These are phyloP conservation scores for Deilephila porcellus DNA, from an alignment of 2,888 invertebrate genomes.

Conservation along the genomic window DNA sequence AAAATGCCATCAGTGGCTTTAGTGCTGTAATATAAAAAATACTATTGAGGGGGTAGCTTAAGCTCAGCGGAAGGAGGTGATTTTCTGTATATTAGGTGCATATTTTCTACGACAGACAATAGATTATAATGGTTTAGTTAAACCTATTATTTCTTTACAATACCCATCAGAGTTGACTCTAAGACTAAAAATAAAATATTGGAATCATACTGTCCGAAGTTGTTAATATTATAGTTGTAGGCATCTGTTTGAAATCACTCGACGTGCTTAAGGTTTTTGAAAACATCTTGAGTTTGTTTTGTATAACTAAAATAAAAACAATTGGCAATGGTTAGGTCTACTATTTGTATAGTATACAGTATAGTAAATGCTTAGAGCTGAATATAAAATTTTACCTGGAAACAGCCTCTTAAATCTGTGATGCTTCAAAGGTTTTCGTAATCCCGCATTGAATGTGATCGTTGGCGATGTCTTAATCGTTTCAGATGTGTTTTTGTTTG, in stretches of 20 bases:
- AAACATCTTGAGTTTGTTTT: conserved; percentile 11
- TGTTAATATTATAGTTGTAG: background rate
- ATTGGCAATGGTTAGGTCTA: too few species aligned
- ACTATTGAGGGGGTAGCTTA: too few species aligned
- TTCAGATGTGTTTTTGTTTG: background rate
- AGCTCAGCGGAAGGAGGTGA: too few species aligned
- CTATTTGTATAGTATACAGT: too few species aligned
- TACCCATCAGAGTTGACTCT: background rate
- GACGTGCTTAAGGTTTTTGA: conserved; percentile 1
- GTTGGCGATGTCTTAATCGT: background rate
- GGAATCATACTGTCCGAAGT: background rate
- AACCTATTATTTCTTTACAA: too few species aligned
- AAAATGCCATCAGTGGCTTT: too few species aligned
- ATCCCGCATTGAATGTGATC: too few species aligned
- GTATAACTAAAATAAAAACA: background rate
- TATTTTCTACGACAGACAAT: too few species aligned
- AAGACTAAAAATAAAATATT: background rate
- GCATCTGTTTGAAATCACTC: background rate
- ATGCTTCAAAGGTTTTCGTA: background rate
- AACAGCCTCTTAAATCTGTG: conserved; percentile 8
- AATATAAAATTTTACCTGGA: conserved; percentile 1
- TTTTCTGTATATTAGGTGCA: too few species aligned
- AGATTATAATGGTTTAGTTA: too few species aligned
- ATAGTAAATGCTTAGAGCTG: too few species aligned
- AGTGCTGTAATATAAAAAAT: too few species aligned